Evolutionary conservation across 2,797 vertebrate species (phyloP).

Genomic region (Xerus rutilus): DNA sequence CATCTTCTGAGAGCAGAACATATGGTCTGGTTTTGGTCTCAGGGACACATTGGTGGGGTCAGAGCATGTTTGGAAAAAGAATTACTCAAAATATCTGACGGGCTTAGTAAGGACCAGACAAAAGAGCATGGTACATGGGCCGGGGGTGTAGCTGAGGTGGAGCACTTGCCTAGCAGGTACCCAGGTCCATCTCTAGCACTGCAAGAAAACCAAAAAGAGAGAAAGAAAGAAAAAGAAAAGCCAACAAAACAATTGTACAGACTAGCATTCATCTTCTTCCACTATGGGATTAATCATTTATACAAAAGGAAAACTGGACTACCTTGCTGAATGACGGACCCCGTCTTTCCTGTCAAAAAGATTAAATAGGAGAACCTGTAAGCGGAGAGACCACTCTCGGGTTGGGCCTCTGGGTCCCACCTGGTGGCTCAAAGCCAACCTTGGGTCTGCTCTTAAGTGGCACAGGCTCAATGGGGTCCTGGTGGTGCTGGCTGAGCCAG

Average conservation of each 20-base stretch:
- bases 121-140: neutral
- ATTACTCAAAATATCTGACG: neutral
- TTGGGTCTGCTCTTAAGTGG: neutral
- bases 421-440: neutral
- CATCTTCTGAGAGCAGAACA: neutral
- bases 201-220: neutral
- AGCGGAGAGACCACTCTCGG: neutral
- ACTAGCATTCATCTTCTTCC: neutral
- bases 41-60: neutral
- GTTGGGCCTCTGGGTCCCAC: neutral
- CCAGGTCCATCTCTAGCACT: neutral
- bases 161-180: neutral
- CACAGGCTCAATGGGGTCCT: too few relatives aligned
- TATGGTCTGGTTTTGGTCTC: neutral
- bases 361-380: neutral
- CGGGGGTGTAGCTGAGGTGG: neutral
- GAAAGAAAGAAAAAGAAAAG: neutral
- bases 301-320: neutral
- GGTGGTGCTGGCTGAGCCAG: neutral
- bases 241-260: neutral
- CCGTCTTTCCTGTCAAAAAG: neutral
- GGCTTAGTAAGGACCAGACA: neutral
- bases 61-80: neutral
- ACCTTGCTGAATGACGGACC: neutral
- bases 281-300: neutral